Evolutionary conservation across 2,888 invertebrate species (phyloP), one percentile per base, ranked within the genome.

Genomic region (Hirtodrosophila alboralis): DNA sequence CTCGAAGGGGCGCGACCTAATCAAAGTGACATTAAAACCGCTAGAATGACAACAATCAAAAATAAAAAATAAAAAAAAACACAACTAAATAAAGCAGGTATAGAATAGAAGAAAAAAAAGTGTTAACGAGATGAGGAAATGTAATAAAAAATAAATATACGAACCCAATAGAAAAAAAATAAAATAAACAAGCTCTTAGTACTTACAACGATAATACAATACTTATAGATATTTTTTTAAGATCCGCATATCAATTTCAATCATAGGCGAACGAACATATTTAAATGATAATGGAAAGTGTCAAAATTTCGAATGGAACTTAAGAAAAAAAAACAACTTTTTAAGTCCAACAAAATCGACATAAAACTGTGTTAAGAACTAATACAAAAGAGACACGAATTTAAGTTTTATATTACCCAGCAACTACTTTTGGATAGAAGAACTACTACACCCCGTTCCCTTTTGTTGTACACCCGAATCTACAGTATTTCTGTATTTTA

Each of bases 221-320:
- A 27, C 45, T 38, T 52, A 60, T 57, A 18, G 36, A n/a, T n/a
- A n/a, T n/a, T 26, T 5, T 37, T 31, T 49, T 36, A 57, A 58
- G 48, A 51, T 16, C 27, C 36, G 12, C 51, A 56, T 72, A 73
- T 69, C 59, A 47, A 72, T 72, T 54, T 51, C 68, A 44, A 40
- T 36, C 54, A 23, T 23, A 37, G 13, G 10, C 30, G 16, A 21
- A 23, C 23, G 23, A 37, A 48, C 36, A 48, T 53, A 64, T 59
- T 61, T 48, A 43, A 61, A 75, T 73, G 58, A 77, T 68, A 75
- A 73, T 77, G 70, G 65, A 84, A 84, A 77, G 78, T 81, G 70
- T 72, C 37, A 75, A 75, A 53, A 64, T 38, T 54, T 23, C 37
- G 47, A 40, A 45, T 53, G 48, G 26, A 60, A 59, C 33, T 37